Evolutionary conservation across 1,140 invertebrate genomes (phyloP), one percentile per base, ranked within the genome.

Genomic region (Aphis craccivora): DNA sequence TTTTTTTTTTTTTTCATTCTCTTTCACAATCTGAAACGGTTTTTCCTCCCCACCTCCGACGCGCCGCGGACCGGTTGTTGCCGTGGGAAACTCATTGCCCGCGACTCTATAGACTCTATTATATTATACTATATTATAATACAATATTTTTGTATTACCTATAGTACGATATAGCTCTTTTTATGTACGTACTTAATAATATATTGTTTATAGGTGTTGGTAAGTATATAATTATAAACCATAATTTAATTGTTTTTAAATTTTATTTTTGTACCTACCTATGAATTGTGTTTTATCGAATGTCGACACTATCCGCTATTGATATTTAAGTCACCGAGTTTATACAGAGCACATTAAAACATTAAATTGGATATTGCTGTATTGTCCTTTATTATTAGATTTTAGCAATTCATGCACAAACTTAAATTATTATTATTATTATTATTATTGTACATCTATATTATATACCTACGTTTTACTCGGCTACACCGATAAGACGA

Each of bases 31-130:
- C 37, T 3, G 37, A 43, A 90, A 90, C 53, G 89, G 89, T 90
- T 90, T 90, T 90, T 90, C 89, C 53, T 60, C 37, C 45, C 53
- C 53, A 18, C 88, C 53, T 37, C 37, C 25, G 87, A 48, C n/a
- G 20, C 23, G 11, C 35, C 5, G n/a, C 14, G 89, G 55, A 90
- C 89, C 89, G 89, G 89, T 90, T 67, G 89, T 67, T 30, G 45
- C 45, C 45, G 30, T n/a, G 87, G 45, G 37, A 84, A 84, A 76
- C 60, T 76, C 60, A 40, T 40, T 40, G 37, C 37, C 37, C 37
- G 37, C 53, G 3, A 9, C 23, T 55, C 8, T 55, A 1, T 25
- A 25, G 0, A 9, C 23, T 1, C 25, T 25, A 2, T 30, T 40
- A 55, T 25, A 55, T 7, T 23, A 20, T 23, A 55, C 23, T 55